Conservation (phyloP, 2,888 invertebrate genomes). For the Coenonympha glycerion region DNA sequence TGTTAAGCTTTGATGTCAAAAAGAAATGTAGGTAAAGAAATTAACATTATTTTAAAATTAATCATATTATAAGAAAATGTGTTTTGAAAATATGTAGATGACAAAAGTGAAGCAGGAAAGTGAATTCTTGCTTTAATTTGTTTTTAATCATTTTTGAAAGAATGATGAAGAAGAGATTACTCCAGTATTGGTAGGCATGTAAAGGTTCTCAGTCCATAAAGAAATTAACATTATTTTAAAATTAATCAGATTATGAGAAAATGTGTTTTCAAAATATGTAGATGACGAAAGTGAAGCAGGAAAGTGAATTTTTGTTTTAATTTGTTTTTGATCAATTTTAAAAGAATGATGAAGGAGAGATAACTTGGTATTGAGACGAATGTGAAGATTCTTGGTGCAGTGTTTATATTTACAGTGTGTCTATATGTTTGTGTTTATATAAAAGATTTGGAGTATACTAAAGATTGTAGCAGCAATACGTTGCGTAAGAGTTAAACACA, state of each 20-base stretch:
- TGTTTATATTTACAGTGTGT: neutral
- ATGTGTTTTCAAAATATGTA: slow-evolving; percentile 1
- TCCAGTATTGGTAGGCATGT: neutral
- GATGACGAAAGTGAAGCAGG: neutral
- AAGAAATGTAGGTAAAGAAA: slow-evolving; percentile 13
- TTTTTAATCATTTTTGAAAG: neutral
- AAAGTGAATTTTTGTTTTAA: neutral
- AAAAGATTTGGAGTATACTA: too few species aligned
- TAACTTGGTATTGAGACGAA: neutral
- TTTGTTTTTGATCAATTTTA: neutral
- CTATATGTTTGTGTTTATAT: neutral
- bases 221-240: slow-evolving; percentile 4
- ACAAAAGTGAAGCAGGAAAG: neutral
- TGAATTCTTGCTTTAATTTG: neutral
- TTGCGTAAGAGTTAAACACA: too few species aligned
- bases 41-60: slow-evolving; percentile 1
- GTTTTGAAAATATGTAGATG: neutral
- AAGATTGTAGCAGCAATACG: too few species aligned
- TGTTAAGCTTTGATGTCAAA: slow-evolving; percentile 24
- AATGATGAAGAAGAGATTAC: neutral
- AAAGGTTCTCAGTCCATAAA: too few species aligned
- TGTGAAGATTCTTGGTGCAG: too few species aligned
- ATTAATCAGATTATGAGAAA: neutral
- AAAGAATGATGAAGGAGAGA: neutral
- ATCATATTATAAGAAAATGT: neutral